These are phyloP conservation scores for Ectemnius cavifrons DNA, from an alignment of 2,888 invertebrate species.

Conservation along the genomic window DNA sequence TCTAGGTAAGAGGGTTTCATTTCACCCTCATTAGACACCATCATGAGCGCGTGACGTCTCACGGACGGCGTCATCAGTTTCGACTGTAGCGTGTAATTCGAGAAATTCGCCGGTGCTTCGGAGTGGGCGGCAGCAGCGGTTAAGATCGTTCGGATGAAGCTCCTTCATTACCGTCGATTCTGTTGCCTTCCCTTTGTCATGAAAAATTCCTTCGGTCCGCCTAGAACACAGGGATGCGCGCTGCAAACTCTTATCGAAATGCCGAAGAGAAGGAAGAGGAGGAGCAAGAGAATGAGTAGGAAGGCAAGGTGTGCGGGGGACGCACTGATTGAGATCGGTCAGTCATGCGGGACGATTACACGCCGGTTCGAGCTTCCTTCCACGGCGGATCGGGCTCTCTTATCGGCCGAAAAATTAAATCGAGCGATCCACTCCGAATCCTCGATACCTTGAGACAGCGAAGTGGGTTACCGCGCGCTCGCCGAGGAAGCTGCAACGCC, in stretches of 20 bases:
- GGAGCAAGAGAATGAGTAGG: not conserved
- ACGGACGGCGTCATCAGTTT: not conserved
- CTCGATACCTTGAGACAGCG: constrained; percentile 17
- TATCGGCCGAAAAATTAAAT: constrained; percentile 43
- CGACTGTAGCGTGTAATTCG: constrained; percentile 2
- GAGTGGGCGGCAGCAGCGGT: not conserved
- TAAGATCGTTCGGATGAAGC: constrained; percentile 14
- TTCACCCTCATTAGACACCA: not conserved
- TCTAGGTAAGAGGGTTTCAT: too few relatives aligned
- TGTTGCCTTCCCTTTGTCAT: constrained; percentile 20
- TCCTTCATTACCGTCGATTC: constrained; percentile 20
- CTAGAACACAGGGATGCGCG: constrained; percentile 21
- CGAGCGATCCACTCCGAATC: constrained; percentile 29
- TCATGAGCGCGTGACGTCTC: not conserved
- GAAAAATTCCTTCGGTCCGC: constrained; percentile 7
- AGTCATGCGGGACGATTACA: constrained; percentile 47
- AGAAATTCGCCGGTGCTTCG: not conserved
- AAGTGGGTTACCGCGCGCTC: constrained; percentile 24
- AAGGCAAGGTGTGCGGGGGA: constrained; percentile 6
- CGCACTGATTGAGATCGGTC: constrained; percentile 44
- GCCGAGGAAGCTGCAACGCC: constrained; percentile 15
- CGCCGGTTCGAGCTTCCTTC: constrained; percentile 26
- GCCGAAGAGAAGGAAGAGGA: constrained; percentile 1
- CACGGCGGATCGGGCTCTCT: constrained; percentile 18
- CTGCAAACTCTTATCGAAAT: constrained; percentile 10